Evolutionary conservation across 1,140 invertebrate genomes (phyloP), one percentile per base, ranked within the genome.

Genomic region (Oryzaephilus surinamensis): DNA sequence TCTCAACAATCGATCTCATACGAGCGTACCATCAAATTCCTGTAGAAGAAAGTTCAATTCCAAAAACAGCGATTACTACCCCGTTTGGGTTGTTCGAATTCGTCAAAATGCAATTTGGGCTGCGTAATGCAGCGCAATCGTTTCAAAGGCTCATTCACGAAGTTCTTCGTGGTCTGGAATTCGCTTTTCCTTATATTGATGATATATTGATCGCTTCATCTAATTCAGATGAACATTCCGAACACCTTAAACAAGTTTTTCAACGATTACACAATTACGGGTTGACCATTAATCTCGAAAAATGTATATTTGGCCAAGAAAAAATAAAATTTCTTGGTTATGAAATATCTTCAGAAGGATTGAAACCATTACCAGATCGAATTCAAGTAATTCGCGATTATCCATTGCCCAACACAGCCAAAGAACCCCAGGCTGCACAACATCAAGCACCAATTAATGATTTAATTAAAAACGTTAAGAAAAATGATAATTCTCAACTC

Each of bases 141-240:
- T 74, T 72, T 36, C 64, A 72, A 50, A 43, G 71, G 2, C 60
- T 67, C 14, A 70, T 75, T 36, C 59, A 70, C 44, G 33, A 63
- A 11, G 53, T 71, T 3, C 42, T 70, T 4, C 31, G 34, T 14
- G 52, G 36, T 10, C 46, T 61, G 15, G 39, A 49, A n/a, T 63
- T 51, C 38, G 21, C 31, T 4, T 66, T 51, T 29, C 23, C 41
- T 24, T 62, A 58, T 29, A 50, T 63, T 2, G 59, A 65, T 27
- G 58, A 65, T 29, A 54, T 65, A 23, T 24, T 66, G 0, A 47
- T 66, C 11, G 54, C 53, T 0, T 58, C 58, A 10, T 23, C 26
- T 5, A 18, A 40, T 1, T 31, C 38, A 15, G 43, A 54, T n/a
- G 40, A 61, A 27, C 59, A 64, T 20, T 16, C 21, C 24, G 11